Evolutionary conservation across 2,888 invertebrate species (phyloP), one percentile per base, ranked within the genome.

Genomic region (Nysson spinosus): DNA sequence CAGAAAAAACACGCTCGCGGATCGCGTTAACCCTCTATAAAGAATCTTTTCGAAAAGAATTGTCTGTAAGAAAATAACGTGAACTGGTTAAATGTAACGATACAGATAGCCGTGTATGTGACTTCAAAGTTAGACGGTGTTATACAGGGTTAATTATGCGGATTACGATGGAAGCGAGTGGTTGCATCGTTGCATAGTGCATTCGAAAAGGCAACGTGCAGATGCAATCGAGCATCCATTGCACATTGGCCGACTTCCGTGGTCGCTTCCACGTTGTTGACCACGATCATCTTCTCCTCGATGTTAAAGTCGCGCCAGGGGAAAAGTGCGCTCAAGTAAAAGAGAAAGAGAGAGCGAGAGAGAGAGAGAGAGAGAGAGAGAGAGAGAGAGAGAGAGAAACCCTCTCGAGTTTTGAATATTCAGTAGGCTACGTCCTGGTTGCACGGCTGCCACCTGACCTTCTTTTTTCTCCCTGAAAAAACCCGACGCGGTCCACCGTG

Each of bases 341-440:
- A 66, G 42, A 64, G 43, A 43, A 55, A 44, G 60, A 63, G 47
- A 43, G n/a, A n/a, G n/a, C 44, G 5, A 9, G n/a, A 43, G 42
- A 57, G 57, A 61, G 55, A 50, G 17, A 55, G 55, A 26, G 56
- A 44, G 43, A 39, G 35, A 37, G 56, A 57, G 47, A 52, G 56
- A 66, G 42, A 64, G 43, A 43, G 52, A 44, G 60, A 57, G 46
- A 49, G 77, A 69, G 72, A 72, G 79, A 80, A 81, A 78, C 76
- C n/a, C 81, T 60, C 78, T 81, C 69, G 72, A 81, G 65, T 44
- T 78, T 81, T 84, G 82, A 85, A 85, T 85, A 85, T 85, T 85
- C 85, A 85, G 77, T 57, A 70, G 72, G 50, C n/a, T 73, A 76
- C 70, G 70, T 78, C 77, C 79, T 73, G 69, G 77, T 76, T 72